phyloP scores from a whole-genome alignment of 2,888 invertebrate species.

The Aphidoletes aphidimyza region DNA sequence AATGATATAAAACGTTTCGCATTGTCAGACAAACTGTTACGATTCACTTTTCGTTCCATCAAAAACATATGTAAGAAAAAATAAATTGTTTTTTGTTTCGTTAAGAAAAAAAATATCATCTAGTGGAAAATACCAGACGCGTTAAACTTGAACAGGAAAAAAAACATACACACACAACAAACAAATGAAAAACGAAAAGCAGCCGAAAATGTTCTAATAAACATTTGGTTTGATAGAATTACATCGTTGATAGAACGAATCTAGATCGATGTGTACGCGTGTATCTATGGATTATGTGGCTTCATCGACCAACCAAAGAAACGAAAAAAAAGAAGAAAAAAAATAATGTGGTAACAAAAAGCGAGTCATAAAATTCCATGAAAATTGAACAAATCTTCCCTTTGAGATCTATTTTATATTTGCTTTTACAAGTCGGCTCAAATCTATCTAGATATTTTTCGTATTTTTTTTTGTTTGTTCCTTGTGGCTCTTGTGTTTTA shows the following conservation, averaged over 20 bases:
- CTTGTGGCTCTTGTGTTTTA: too few relatives aligned
- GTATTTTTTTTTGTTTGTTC: not conserved
- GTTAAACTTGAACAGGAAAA: not conserved
- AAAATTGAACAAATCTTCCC: conserved; percentile 31
- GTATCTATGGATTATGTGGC: not conserved
- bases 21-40: not conserved
- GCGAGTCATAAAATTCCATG: conserved; percentile 8
- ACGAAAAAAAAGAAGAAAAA: not conserved
- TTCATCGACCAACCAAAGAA: not conserved
- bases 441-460: too few relatives aligned
- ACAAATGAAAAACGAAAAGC: not conserved
- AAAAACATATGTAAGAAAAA: conserved; percentile 22
- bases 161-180: not conserved
- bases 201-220: not conserved
- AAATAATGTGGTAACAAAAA: conserved; percentile 32
- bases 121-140: not conserved
- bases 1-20: not conserved
- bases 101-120: not conserved
- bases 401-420: not conserved
- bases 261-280: not conserved
- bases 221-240: conserved; percentile 21
- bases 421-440: too few relatives aligned
- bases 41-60: conserved; percentile 28
- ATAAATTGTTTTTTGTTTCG: not conserved
- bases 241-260: not conserved